Evolutionary conservation across 2,113 vertebrate genomes (phyloP).

Genomic region (Limnothrissa miodon): DNA sequence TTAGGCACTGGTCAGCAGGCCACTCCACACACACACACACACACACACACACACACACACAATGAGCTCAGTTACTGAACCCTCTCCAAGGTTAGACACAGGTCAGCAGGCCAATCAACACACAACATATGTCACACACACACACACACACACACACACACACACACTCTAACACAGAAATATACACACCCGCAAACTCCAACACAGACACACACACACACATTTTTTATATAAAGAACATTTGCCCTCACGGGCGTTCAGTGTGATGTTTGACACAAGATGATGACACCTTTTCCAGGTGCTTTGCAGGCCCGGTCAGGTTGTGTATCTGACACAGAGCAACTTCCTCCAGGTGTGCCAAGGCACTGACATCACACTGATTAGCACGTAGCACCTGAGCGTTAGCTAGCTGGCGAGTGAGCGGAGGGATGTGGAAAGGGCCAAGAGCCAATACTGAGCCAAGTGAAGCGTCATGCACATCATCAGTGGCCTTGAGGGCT

Average conservation of each 20-base stretch:
- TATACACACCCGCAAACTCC: slow-evolving; percentile 13
- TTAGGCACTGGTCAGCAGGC: not conserved
- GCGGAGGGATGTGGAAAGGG: not conserved
- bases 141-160: slow-evolving; percentile 20
- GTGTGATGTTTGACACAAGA: not conserved
- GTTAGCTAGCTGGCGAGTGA: no score
- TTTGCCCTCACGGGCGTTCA: not conserved
- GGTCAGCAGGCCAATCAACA: no score
- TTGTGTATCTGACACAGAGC: not conserved
- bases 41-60: slow-evolving; percentile 15
- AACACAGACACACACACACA: slow-evolving; percentile 4
- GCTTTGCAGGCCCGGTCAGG: not conserved
- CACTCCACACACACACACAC: not conserved
- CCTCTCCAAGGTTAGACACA: no score
- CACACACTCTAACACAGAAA: no score
- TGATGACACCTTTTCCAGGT: not conserved
- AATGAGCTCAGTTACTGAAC: no score
- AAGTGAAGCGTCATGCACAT: not conserved
- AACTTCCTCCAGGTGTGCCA: not conserved
- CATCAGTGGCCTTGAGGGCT: not conserved
- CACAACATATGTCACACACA: slow-evolving; percentile 16
- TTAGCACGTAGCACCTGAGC: not conserved
- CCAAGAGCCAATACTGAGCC: no score
- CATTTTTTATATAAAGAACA: not conserved
- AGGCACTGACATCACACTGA: not conserved